phyloP scores from a whole-genome alignment of 2,113 vertebrate genomes.

The Microtus ochrogaster region DNA sequence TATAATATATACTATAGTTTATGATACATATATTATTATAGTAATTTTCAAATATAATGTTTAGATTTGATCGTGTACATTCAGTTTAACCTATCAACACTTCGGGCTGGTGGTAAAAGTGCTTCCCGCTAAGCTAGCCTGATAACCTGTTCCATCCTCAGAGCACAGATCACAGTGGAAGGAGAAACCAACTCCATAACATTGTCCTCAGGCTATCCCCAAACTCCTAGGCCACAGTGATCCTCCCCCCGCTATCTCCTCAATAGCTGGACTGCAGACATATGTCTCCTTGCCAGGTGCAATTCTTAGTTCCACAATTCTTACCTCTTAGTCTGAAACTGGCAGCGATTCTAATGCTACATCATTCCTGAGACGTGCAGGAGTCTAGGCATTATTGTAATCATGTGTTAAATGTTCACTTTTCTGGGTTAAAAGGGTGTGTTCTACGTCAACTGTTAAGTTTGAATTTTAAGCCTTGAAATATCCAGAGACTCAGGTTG shows the following conservation, averaged over 20 bases:
- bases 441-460: neutral
- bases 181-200: neutral
- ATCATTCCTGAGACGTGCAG: neutral
- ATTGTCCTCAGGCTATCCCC: neutral
- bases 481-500: neutral
- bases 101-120: neutral
- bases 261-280: neutral
- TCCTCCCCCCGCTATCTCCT: neutral
- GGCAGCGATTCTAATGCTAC: neutral
- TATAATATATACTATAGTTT: neutral
- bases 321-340: constrained; percentile 42
- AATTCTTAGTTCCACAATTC: neutral
- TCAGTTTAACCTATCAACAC: neutral
- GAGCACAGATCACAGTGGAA: neutral
- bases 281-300: neutral
- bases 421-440: constrained; percentile 19
- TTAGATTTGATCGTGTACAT: neutral
- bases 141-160: neutral
- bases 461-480: constrained; percentile 11
- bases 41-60: neutral
- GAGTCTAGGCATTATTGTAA: constrained; percentile 7
- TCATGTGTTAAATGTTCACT: neutral
- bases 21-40: neutral
- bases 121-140: neutral
- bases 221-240: neutral